Base-by-base conservation (phyloP, 2,113 vertebrate genomes). In the Marcusenius ussheri region DNA sequence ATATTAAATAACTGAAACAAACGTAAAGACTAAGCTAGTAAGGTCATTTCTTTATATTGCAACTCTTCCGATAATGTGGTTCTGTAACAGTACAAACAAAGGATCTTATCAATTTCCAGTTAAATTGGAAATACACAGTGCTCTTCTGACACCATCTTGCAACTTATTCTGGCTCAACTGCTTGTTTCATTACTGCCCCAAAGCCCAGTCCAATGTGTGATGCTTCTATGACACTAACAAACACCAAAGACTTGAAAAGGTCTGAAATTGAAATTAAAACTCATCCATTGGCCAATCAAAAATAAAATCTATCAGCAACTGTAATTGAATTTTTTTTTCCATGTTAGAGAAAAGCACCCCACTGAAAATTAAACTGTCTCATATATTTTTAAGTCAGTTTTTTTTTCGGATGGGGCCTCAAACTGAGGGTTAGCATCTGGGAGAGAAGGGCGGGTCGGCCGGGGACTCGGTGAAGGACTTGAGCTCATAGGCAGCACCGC, bases 1-100 rank as follows among this genome's bases (percentile, higher is more conserved):
- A 99, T 99, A 99, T 99, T 99, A 99, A 99, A 99, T 99, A 99
- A 98, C 94, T 96, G 95, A 97, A 97, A 97, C 97, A 96, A 97
- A 97, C 93, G 96, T 98, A 98, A 99, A 99, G 97, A 97, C 97
- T 98, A 98, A 97, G 96, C 98, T 99, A 99, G 95, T 93, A 93
- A 93, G 94, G 96, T 96, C 95, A 95, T 95, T 96, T 94, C 84
- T 92, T 97, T 96, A 97, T 98, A 98, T 98, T 98, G 98, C 97
- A 98, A 98, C 97, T 98, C 95, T 96, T 98, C 96, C 97, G 95
- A 96, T 96, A 97, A 98, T 98, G 97, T 98, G 97, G 97, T 97
- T 98, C 96, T 95, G 96, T 96, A 97, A 98, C 97, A 97, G 97
- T 98, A 98, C 96, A 97, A 97, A 97, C 96, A 90, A 46, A 89